Evolutionary conservation across 2,888 invertebrate species (phyloP).

Genomic region (Trichogramma evanescens): DNA sequence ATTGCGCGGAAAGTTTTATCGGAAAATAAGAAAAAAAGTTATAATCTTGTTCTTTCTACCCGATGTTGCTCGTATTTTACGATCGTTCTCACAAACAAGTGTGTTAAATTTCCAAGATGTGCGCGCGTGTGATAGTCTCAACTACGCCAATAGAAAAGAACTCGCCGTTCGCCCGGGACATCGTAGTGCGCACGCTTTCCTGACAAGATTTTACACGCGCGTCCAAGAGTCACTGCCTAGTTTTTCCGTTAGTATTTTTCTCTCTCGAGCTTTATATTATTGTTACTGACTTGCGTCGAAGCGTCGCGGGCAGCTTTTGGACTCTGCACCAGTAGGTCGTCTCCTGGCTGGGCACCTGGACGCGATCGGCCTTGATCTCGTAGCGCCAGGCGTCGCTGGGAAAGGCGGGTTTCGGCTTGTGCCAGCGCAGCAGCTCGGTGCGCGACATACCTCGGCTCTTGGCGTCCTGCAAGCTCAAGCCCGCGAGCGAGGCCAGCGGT

Average conservation of each 20-base stretch:
- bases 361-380: conserved; percentile 57
- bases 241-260: not conserved
- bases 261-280: not conserved
- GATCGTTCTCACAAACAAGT: too few relatives aligned
- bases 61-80: too few relatives aligned
- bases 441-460: conserved; percentile 68
- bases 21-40: too few relatives aligned
- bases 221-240: too few relatives aligned
- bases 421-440: conserved; percentile 61
- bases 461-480: conserved; percentile 56
- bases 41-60: too few relatives aligned
- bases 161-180: too few relatives aligned
- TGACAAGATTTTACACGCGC: too few relatives aligned
- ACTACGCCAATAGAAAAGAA: too few relatives aligned
- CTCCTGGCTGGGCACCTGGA: conserved; percentile 72
- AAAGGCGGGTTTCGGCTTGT: conserved; percentile 42
- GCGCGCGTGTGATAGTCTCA: too few relatives aligned
- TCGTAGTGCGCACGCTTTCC: too few relatives aligned
- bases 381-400: conserved; percentile 54
- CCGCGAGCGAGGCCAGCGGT: conserved; percentile 61
- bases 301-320: conserved; percentile 65
- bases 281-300: conserved; percentile 55
- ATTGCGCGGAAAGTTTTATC: too few relatives aligned
- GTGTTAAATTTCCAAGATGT: too few relatives aligned
- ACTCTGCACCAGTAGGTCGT: conserved; percentile 98